Percentiles rank a stretch among this genome's conserved stretches.
Conservation (phyloP, 2,113 vertebrate genomes). For the Ageneiosus marmoratus region DNA sequence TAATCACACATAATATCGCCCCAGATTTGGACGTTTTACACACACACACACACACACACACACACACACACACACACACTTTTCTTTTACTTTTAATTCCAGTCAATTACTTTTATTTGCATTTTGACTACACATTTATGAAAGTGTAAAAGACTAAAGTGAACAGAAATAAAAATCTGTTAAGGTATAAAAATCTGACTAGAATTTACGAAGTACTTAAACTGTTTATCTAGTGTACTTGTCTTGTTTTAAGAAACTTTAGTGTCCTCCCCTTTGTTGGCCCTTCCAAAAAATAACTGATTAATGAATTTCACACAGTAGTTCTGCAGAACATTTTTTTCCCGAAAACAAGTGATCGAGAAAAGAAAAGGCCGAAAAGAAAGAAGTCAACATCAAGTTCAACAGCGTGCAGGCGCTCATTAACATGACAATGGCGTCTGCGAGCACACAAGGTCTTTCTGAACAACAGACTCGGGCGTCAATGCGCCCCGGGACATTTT, state of each 20-base stretch:
- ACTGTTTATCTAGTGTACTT: neutral
- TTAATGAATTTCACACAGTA: slow-evolving; percentile 83
- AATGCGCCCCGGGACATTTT: slow-evolving; percentile 81
- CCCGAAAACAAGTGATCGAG: slow-evolving; percentile 77
- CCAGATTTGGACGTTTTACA: neutral
- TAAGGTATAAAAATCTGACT: neutral
- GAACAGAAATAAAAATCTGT: neutral
- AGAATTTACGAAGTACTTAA: slow-evolving; percentile 21
- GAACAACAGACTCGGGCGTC: slow-evolving; percentile 81
- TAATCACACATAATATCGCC: neutral
- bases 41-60: slow-evolving; percentile 29
- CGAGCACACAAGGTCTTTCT: slow-evolving; percentile 75
- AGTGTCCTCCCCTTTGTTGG: slow-evolving; percentile 59
- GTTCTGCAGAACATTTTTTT: slow-evolving; percentile 70
- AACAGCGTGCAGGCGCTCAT: slow-evolving; percentile 82
- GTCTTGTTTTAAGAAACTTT: slow-evolving; percentile 31
- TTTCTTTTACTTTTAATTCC: neutral
- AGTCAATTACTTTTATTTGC: neutral
- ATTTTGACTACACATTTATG: neutral
- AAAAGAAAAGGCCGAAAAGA: slow-evolving; percentile 63
- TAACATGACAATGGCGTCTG: slow-evolving; percentile 88
- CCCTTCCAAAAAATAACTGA: slow-evolving; percentile 53
- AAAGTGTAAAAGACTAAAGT: neutral
- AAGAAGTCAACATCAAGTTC: slow-evolving; percentile 94
- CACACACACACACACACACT: slow-evolving; percentile 26